phyloP scores from a whole-genome alignment of 2,113 vertebrate genomes.

The Lontra canadensis region DNA sequence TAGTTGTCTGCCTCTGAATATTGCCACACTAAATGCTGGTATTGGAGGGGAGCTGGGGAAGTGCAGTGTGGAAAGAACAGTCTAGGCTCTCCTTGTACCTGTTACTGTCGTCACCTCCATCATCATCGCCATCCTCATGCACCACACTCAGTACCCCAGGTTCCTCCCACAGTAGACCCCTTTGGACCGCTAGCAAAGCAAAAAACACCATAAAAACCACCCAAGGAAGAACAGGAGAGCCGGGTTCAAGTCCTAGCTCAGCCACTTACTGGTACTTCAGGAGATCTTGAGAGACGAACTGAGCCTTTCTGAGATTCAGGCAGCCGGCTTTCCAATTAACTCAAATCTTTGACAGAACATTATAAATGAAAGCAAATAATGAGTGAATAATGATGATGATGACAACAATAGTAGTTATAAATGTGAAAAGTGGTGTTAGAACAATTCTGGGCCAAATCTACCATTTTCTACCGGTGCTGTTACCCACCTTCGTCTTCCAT shows the following conservation, averaged over 20 bases:
- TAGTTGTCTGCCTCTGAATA: neutral
- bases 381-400: neutral
- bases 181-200: neutral
- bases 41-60: too few species aligned
- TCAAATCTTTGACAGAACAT: neutral
- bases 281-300: neutral
- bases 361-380: neutral
- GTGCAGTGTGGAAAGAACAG: neutral
- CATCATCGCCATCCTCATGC: too few species aligned
- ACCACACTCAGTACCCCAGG: neutral
- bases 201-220: neutral
- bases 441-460: neutral
- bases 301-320: neutral
- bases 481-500: neutral
- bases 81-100: too few species aligned
- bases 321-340: neutral
- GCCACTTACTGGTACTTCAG: neutral
- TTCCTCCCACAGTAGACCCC: neutral
- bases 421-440: neutral
- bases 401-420: neutral
- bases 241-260: neutral
- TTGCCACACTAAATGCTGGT: neutral
- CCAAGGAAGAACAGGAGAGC: neutral
- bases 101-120: too few species aligned
- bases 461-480: neutral